These are phyloP conservation scores for Tetramorium alpestre DNA, from an alignment of 1,140 invertebrate species.

Conservation along the genomic window DNA sequence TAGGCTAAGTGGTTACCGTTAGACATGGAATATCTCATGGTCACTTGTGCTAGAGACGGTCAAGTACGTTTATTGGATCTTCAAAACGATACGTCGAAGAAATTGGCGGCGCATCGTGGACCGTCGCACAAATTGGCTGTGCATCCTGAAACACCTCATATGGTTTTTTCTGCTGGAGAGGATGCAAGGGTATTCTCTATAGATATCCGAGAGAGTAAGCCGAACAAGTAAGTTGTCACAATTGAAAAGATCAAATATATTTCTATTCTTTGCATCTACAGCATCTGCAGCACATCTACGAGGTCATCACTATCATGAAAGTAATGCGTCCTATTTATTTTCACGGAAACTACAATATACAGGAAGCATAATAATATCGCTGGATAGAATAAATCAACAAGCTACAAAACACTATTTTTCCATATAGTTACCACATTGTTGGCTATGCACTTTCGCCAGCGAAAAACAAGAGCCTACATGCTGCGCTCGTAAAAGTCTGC, in stretches of 20 bases:
- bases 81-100: conserved; percentile 86
- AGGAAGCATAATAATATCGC: too few species aligned
- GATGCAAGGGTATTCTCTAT: conserved; percentile 93
- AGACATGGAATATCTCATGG: conserved; percentile 92
- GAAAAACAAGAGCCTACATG: too few species aligned
- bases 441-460: too few species aligned
- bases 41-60: conserved; percentile 95
- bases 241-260: not conserved
- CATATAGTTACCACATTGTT: too few species aligned
- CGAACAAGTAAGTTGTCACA: conserved; percentile 86
- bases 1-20: conserved; percentile 90
- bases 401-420: too few species aligned
- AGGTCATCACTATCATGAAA: too few species aligned
- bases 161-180: conserved; percentile 95
- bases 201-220: conserved; percentile 91
- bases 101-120: conserved; percentile 90
- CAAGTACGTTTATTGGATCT: conserved; percentile 89
- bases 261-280: not conserved
- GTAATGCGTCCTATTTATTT: too few species aligned
- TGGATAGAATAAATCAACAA: too few species aligned
- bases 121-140: conserved; percentile 93
- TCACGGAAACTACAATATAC: too few species aligned
- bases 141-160: conserved; percentile 90
- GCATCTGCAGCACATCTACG: not conserved
- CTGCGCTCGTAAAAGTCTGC: too few species aligned